Base-by-base conservation (phyloP, 2,888 invertebrate genomes). In the Xestia ashworthii region DNA sequence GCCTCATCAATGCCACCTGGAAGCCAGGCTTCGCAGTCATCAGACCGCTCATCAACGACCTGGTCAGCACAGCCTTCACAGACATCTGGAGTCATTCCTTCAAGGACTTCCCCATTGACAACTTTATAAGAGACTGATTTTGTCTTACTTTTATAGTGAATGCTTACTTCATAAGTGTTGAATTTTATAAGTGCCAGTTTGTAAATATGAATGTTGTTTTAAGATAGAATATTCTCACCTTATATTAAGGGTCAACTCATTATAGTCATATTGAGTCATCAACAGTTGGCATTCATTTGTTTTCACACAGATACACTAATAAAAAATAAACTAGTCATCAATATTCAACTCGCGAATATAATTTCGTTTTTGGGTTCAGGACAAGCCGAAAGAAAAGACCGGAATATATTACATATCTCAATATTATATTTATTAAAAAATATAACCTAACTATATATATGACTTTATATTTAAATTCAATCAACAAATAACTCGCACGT, bases 41-140 rank as follows among this genome's bases (percentile, higher is more conserved):
- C 73, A 97, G 98, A 81, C 98, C 98, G 0, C 94, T 98, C 71
- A 98, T 98, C 90, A 98, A 98, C 93, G 98, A 98, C 92, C 96
- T 98, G 80, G 98, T 98, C 82, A 98, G 98, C 92, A 98, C 97
- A 0, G 98, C 98, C 11, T 98, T 98, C 93, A 98, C 98, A 0
- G 98, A 98, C 81, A 98, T 98, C 85, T 98, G 98, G 94, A 98
- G 98, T 89, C 97, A 97, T 76, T 98, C 98, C 71, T 98, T 98
- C 92, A 97, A 97, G 83, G 95, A 98, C 92, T 98, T 98, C 93
- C 98, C 98, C 0, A 94, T 98, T 66, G 97, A 98, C 1, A 95
- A 97, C 82, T 97, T 98, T 84, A 97, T 98, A 76, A 96, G 92
- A 76, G 91, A 94, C 74, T 95, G 87, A 91, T 14, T 3, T 1